Evolutionary conservation across 1,140 invertebrate species (phyloP), one percentile per base, ranked within the genome.

Genomic region (Neodiprion fabricii): DNA sequence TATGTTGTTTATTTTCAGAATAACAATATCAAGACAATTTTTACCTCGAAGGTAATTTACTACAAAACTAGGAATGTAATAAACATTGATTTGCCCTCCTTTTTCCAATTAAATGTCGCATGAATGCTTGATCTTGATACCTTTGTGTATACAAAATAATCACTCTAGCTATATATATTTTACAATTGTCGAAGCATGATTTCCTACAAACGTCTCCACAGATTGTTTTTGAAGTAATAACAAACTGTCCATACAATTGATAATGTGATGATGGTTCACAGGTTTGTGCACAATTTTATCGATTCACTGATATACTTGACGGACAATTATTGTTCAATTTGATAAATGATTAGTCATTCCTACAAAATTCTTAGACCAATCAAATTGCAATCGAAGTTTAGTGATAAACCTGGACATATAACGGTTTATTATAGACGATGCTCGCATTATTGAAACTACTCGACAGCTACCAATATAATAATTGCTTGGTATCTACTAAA

Each of bases 1-100:
- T 82, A 72, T 86, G 78, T 86, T 86, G 78, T 86, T 86, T 86
- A 85, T 86, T 86, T 86, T 86, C 85, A 86, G 85, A 86, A 86
- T 86, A 86, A 77, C 85, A 86, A 86, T 81, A 82, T 86, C 85
- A 82, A 86, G 85, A 86, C 83, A 83, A 82, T 86, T 83, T 80
- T 83, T 85, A 81, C 79, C 83, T 77, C 79, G 82, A 86, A 85
- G 85, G 85, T 86, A 86, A 86, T 80, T 82, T 74, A 80, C 79
- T 79, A 80, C 78, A 79, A 84, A 85, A 85, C 80, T 83, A 84
- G 78, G 79, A 85, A 84, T 85, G 76, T 81, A 79, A 82, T 79
- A 72, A 84, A 83, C 80, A 84, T 84, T 81, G 75, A 85, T 76
- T 80, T 85, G 79, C 83, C 78, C 81, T 81, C 75, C 80, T 80